phyloP scores from a whole-genome alignment of 2,888 invertebrate species.

The Halocaridina rubra region DNA sequence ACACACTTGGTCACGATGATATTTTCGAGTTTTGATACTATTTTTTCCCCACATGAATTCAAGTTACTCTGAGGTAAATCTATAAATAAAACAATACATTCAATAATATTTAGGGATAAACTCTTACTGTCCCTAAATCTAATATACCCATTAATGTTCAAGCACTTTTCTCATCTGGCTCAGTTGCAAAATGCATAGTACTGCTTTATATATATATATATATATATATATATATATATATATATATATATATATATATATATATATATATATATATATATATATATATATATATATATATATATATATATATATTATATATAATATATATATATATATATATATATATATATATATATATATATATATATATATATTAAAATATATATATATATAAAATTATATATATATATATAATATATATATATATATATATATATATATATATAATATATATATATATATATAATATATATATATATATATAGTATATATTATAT shows the following conservation, averaged over 20 bases:
- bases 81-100: not conserved
- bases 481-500: no score
- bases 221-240: conserved; percentile 24
- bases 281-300: not conserved
- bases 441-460: no score
- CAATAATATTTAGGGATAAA: not conserved
- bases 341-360: conserved; percentile 16
- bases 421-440: no score
- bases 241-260: conserved; percentile 22
- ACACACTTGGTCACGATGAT: no score
- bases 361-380: conserved; percentile 21
- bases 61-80: not conserved
- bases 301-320: conserved; percentile 1
- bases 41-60: not conserved
- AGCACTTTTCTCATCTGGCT: not conserved
- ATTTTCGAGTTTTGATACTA: not conserved
- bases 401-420: no score
- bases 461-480: no score
- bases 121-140: not conserved
- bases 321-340: not conserved
- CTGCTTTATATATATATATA: conserved; percentile 17
- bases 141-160: not conserved
- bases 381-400: no score
- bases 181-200: no score
- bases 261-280: not conserved